Evolutionary conservation across 2,797 vertebrate species (phyloP).

Genomic region (Tinamus major): DNA sequence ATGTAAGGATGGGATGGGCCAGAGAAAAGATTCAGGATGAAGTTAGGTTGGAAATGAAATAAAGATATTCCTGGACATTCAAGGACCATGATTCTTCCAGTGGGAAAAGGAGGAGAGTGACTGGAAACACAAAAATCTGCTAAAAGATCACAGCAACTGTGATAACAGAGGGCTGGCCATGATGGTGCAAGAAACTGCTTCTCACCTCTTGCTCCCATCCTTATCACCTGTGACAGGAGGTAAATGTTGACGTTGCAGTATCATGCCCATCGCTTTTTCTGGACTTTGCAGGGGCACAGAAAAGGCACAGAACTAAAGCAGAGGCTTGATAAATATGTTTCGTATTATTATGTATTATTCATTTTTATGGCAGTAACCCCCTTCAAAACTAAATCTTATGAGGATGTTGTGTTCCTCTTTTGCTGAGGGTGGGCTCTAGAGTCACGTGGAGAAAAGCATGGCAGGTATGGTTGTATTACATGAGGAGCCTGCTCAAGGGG

Average conservation of each 20-base stretch:
- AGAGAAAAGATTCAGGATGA: not conserved
- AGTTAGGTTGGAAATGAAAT: not conserved
- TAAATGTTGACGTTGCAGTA: not conserved
- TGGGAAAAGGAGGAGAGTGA: not conserved
- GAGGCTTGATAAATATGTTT: not conserved
- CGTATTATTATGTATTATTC: not conserved
- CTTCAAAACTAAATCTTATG: not conserved
- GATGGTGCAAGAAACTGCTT: not conserved
- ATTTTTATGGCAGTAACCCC: not conserved
- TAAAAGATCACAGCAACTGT: not conserved
- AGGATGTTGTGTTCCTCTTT: not conserved
- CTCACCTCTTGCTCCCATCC: not conserved
- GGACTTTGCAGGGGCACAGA: not conserved
- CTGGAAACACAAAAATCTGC: not conserved
- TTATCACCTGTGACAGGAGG: not conserved
- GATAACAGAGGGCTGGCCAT: not conserved
- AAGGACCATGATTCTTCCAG: not conserved
- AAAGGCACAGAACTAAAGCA: not conserved
- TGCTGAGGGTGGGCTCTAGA: not conserved
- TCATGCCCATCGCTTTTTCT: not conserved
- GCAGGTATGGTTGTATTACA: not conserved
- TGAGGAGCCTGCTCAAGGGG: fast-evolving
- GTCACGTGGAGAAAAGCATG: not conserved
- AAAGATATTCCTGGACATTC: not conserved
- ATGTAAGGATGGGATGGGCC: not conserved